These are phyloP conservation scores for Philopedon plagiatum DNA, from an alignment of 2,888 invertebrate genomes.

Conservation along the genomic window DNA sequence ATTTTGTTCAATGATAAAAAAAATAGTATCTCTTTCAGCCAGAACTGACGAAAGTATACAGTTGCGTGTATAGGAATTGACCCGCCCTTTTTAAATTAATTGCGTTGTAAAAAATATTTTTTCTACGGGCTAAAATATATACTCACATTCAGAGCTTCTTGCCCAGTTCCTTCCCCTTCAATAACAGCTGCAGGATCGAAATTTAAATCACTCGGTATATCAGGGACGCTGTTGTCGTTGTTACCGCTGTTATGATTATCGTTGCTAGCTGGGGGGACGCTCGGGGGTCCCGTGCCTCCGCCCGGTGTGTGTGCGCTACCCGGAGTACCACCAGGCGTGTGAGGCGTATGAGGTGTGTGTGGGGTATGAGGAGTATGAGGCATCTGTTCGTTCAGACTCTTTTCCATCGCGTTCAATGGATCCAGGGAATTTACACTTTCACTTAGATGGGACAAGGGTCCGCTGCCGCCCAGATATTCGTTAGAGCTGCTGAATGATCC, in stretches of 20 bases:
- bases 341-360: slow-evolving; percentile 85
- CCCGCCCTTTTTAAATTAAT: too few relatives aligned
- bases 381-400: slow-evolving; percentile 87
- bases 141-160: slow-evolving; percentile 92
- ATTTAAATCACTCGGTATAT: slow-evolving; percentile 90
- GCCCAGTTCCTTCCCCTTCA: slow-evolving; percentile 89
- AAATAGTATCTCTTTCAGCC: too few relatives aligned
- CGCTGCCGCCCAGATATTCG: slow-evolving; percentile 78
- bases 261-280: slow-evolving; percentile 79
- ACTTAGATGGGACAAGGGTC: slow-evolving; percentile 85
- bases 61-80: too few relatives aligned
- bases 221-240: slow-evolving; percentile 72
- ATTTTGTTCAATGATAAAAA: too few relatives aligned
- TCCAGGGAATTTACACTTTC: slow-evolving; percentile 92
- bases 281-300: slow-evolving; percentile 84
- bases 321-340: slow-evolving; percentile 80
- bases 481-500: slow-evolving; percentile 71
- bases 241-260: slow-evolving; percentile 55
- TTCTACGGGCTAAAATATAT: too few relatives aligned
- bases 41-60: too few relatives aligned
- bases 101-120: too few relatives aligned
- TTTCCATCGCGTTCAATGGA: slow-evolving; percentile 94
- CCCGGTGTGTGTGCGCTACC: slow-evolving; percentile 79
- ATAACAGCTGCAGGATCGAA: slow-evolving; percentile 95
- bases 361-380: slow-evolving; percentile 87